Evolutionary conservation across 2,797 vertebrate species (phyloP), one percentile per base, ranked within the genome.

Genomic region (Eremophila alpestris): DNA sequence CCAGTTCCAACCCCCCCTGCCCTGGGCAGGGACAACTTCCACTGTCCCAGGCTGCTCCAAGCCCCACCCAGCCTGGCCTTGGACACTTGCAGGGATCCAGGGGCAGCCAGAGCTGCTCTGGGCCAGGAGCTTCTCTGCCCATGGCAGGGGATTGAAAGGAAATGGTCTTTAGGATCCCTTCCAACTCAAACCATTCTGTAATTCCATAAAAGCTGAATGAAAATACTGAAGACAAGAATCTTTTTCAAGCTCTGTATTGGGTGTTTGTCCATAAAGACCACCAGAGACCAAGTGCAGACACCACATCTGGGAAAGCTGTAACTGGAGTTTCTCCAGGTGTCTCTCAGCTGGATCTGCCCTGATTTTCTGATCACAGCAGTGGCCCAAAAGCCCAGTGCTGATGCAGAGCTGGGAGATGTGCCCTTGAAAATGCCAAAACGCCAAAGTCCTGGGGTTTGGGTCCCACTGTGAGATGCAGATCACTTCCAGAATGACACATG

Each of bases 401-500:
- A 30, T 32, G 30, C 49, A 82, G 40, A 69, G 27, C 52, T 76
- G 45, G 29, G 45, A 75, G 58, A 29, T 0, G 1, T 73, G 34
- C 55, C 54, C 46, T 62, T 36, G 14, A 56, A 87, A 74, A 77
- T 1, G 7, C 10, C 3, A 0, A 18, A 36, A 41, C 40, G 6
- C 40, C 40, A 41, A 41, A 81, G 4, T 55, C 13, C 1, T 13
- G 65, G 17, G 16, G 17, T 18, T 89, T 82, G 70, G 13, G 41
- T 69, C 55, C 45, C 17, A 8, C 43, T 49, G 8, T 29, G 58
- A 38, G 4, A 7, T 0, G 8, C 34, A n/a, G 21, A n/a, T 74
- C 3, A 0, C 15, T 68, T 69, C 23, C 7, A 5, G 43, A 69
- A 69, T 7, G 21, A 54, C 38, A n/a, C 1, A 0, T 45, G 27